A percentile compares a stretch with the other conserved stretches of the same genome.
Conservation (phyloP, 2,888 invertebrate genomes). For the Cerastis rubricosa region DNA sequence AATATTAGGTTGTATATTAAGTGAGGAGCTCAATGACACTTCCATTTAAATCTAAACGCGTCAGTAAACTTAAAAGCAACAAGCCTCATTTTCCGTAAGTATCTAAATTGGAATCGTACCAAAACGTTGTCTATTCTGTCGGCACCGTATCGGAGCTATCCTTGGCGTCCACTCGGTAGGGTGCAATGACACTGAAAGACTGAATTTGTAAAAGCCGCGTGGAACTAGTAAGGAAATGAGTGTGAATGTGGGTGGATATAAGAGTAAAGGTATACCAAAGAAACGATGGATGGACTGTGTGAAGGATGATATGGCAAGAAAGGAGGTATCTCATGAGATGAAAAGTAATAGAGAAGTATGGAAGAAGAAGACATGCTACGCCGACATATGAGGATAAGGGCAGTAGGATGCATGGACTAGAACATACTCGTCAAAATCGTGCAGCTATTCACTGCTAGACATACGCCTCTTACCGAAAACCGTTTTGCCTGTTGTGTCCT, state of each 20-base stretch:
- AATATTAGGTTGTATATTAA: no score
- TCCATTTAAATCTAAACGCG: conserved; percentile 1
- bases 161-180: conserved; percentile 43
- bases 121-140: conserved; percentile 41
- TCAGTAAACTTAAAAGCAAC: background rate
- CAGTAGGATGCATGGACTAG: background rate
- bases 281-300: no score
- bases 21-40: conserved; percentile 20
- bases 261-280: no score
- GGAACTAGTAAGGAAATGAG: no score
- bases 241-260: no score
- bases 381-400: no score
- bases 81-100: conserved; percentile 3
- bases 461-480: background rate
- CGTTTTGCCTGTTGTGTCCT: no score
- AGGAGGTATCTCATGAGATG: no score
- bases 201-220: background rate
- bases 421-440: background rate
- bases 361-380: no score
- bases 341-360: no score
- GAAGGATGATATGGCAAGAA: no score
- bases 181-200: conserved; percentile 47
- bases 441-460: background rate
- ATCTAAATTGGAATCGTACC: conserved; percentile 52
- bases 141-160: conserved; percentile 35